phyloP scores from a whole-genome alignment of 2,888 invertebrate species.

The Lasius platythorax region DNA sequence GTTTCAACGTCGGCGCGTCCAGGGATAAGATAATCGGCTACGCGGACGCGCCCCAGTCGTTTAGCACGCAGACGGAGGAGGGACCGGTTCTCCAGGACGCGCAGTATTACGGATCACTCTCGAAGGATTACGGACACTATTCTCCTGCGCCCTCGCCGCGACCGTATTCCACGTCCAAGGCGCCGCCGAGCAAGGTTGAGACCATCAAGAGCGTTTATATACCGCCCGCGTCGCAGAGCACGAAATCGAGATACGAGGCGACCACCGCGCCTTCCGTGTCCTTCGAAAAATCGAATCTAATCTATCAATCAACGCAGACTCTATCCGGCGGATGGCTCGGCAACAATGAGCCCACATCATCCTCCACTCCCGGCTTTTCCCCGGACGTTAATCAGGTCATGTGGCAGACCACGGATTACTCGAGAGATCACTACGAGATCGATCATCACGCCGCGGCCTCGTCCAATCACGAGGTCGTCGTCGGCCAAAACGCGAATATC shows the following conservation, averaged over 20 bases:
- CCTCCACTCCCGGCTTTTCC: slow-evolving; percentile 26
- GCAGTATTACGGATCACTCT: slow-evolving; percentile 66
- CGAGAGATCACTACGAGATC: slow-evolving; percentile 69
- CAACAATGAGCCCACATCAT: slow-evolving; percentile 62
- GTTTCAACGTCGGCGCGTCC: slow-evolving; percentile 41
- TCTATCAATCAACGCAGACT: slow-evolving; percentile 88
- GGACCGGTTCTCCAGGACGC: slow-evolving; percentile 78
- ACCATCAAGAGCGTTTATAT: slow-evolving; percentile 71
- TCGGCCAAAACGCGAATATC: slow-evolving; percentile 79
- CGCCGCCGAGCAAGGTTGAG: slow-evolving; percentile 63
- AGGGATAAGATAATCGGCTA: slow-evolving; percentile 66
- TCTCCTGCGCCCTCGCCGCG: slow-evolving; percentile 27
- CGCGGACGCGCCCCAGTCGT: slow-evolving; percentile 66
- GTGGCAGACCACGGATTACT: slow-evolving; percentile 76
- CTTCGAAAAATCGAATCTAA: slow-evolving; percentile 89
- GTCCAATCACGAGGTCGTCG: slow-evolving; percentile 77
- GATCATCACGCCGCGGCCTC: slow-evolving; percentile 78
- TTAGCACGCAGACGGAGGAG: slow-evolving; percentile 78
- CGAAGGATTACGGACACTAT: slow-evolving; percentile 66
- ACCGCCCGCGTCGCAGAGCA: slow-evolving; percentile 58
- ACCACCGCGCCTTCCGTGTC: slow-evolving; percentile 85
- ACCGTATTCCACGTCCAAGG: slow-evolving; percentile 51
- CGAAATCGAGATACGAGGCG: slow-evolving; percentile 68
- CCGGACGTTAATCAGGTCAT: slow-evolving; percentile 49
- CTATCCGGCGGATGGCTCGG: slow-evolving; percentile 76